phyloP scores from a whole-genome alignment of 37 sponge, comb jelly and placozoan species.

The Eunapius fragilis region DNA sequence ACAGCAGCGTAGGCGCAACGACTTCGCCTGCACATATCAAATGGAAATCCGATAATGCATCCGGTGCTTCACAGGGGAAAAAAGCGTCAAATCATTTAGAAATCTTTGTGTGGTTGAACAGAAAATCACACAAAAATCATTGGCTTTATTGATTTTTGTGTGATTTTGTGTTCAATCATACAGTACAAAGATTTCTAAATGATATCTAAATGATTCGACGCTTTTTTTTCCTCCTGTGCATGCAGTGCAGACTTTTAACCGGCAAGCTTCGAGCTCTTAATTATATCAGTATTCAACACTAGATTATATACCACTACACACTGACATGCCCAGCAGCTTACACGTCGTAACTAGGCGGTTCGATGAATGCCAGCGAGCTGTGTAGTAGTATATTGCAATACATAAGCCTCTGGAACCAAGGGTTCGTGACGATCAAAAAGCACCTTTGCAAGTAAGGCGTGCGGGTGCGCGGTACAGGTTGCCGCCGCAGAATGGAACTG shows the following conservation, averaged over 20 bases:
- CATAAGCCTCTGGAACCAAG: conserved; percentile 55
- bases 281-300: too few relatives aligned
- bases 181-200: too few relatives aligned
- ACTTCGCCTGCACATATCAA: neutral
- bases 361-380: conserved; percentile 47
- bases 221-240: too few relatives aligned
- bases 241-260: too few relatives aligned
- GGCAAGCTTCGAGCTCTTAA: too few relatives aligned
- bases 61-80: too few relatives aligned
- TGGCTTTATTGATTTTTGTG: too few relatives aligned
- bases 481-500: neutral
- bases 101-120: too few relatives aligned
- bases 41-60: neutral
- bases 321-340: neutral
- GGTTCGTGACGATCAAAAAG: conserved; percentile 48
- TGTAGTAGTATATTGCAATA: conserved; percentile 50
- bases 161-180: too few relatives aligned
- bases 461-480: conserved; percentile 12
- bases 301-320: neutral
- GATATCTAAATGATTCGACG: too few relatives aligned
- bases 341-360: conserved; percentile 50
- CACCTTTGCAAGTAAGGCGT: conserved; percentile 19
- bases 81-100: neutral
- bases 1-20: neutral
- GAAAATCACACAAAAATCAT: too few relatives aligned